Evolutionary conservation across 2,888 invertebrate genomes (phyloP), one percentile per base, ranked within the genome.

Genomic region (Phorcus lineatus): DNA sequence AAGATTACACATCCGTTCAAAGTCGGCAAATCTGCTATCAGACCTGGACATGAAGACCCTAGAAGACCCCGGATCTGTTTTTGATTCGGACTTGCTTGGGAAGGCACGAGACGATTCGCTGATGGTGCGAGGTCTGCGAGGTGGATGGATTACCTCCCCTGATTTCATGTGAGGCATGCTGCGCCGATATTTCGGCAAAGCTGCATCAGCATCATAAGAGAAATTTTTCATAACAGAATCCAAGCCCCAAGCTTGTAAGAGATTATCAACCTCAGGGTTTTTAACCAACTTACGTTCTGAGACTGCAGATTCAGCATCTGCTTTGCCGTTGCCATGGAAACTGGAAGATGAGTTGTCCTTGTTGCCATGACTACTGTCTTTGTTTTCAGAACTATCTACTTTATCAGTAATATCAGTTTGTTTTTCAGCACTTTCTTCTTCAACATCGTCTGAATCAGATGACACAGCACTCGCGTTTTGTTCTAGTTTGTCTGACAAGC

Each of bases 231-330:
- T 36, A 74, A 47, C n/a, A 19, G 52, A 40, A 22, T 74, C 74
- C 74, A 74, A 74, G n/a, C 74, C 74, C 74, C 74, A 74, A 24
- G 74, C 40, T 17, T 52, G 47, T 52, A 74, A 52, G 9, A 74
- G 52, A 52, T 22, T 52, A 52, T 40, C 74, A 19, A 47, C 70
- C 22, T 40, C 70, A 36, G 28, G 62, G 62, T 28, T 62, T 22
- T 74, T 22, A 24, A n/a, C 22, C 47, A 47, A 74, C 74, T 74
- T 74, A 74, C 74, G n/a, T 74, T 74, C 52, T 11, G 52, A 16
- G 36, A 17, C 52, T 22, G 4, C 28, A 11, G 28, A 22, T 24
- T 62, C 28, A 13, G 28, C 62, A 17, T 62, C 62, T 31, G 24
- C 62, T 13, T 47, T 47, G 28, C 24, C 28, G 11, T 62, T 62